A percentile compares a stretch with the other conserved stretches of the same genome.
phyloP scores from a whole-genome alignment of 2,113 vertebrate species.

The Rhagologus leucostigma region DNA sequence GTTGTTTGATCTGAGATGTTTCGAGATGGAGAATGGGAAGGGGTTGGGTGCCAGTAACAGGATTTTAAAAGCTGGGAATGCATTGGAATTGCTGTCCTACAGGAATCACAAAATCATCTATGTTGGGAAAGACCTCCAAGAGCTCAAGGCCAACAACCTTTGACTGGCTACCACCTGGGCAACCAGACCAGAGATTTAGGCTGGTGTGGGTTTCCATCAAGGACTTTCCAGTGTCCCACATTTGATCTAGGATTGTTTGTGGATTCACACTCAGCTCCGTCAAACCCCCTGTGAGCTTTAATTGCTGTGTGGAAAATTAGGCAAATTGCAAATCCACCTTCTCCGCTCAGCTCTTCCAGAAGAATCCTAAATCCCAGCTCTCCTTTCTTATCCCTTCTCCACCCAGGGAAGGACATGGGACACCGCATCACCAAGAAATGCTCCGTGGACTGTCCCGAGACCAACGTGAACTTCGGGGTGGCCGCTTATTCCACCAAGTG shows the following conservation, averaged over 20 bases:
- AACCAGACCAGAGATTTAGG: background rate
- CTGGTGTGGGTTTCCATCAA: background rate
- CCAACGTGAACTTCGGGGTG: background rate
- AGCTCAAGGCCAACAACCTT: background rate
- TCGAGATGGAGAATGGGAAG: background rate
- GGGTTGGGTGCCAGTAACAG: accelerated
- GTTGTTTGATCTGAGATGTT: background rate
- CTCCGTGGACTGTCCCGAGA: background rate
- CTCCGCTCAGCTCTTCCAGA: background rate
- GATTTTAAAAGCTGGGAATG: background rate
- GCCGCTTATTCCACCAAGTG: slow-evolving; percentile 27
- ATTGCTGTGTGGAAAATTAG: background rate
- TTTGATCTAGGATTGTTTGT: background rate
- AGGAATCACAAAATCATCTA: background rate
- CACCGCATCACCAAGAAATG: slow-evolving; percentile 58
- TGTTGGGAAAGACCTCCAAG: background rate
- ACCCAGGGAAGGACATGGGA: background rate
- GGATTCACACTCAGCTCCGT: background rate
- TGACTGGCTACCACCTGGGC: background rate
- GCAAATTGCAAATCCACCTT: background rate
- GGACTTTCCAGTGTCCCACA: background rate
- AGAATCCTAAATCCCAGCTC: background rate
- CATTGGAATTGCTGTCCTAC: background rate
- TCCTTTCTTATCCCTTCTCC: background rate
- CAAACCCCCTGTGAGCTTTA: background rate